These are phyloP conservation scores for Typhlomys cinereus DNA, from an alignment of 2,113 vertebrate species.

Conservation along the genomic window DNA sequence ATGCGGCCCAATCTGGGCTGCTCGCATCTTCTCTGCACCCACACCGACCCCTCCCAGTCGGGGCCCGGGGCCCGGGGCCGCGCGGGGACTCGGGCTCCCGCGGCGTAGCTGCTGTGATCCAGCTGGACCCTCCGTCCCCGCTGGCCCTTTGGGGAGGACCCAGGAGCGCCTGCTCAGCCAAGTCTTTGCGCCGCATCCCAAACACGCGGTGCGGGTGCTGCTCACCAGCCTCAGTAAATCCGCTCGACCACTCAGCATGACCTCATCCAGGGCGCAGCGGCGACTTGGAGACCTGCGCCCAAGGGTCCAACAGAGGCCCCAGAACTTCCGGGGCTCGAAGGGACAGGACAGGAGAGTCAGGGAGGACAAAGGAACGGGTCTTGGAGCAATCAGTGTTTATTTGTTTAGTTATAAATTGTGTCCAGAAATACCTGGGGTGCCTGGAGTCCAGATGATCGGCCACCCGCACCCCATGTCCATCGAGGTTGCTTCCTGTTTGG, in stretches of 20 bases:
- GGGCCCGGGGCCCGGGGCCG: too few relatives aligned
- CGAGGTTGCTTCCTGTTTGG: neutral
- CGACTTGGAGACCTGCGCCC: neutral
- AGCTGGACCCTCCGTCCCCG: too few relatives aligned
- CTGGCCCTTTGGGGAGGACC: too few relatives aligned
- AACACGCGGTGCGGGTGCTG: neutral
- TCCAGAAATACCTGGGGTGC: neutral
- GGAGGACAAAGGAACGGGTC: neutral
- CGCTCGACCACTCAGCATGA: too few relatives aligned
- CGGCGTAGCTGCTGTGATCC: too few relatives aligned
- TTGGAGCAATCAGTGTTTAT: neutral
- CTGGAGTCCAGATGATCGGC: neutral
- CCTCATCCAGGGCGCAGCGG: neutral
- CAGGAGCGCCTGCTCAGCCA: neutral
- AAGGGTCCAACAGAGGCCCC: neutral
- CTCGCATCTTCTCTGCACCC: neutral
- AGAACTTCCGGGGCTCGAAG: neutral
- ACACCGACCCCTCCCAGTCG: neutral
- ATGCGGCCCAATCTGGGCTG: neutral
- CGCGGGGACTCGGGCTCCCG: too few relatives aligned
- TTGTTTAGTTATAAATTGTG: neutral
- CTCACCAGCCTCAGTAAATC: too few relatives aligned
- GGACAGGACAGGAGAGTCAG: neutral
- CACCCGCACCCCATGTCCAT: neutral
- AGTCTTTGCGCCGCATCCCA: accelerated